Evolutionary conservation across 2,888 invertebrate genomes (phyloP).

Genomic region (Diarsia dahlii): DNA sequence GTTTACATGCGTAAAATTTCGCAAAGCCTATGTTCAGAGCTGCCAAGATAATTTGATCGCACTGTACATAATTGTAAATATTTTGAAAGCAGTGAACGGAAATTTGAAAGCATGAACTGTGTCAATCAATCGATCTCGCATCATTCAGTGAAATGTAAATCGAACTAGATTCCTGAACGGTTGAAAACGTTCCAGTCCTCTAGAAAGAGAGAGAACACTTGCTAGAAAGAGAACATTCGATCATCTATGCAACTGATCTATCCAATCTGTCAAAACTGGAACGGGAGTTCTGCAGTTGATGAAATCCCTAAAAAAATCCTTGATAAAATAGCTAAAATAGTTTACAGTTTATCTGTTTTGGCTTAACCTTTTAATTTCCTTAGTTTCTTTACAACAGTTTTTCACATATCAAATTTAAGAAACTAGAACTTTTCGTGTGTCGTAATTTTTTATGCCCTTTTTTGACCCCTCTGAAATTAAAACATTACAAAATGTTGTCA

Average conservation of each 20-base stretch:
- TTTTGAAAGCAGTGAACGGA: neutral
- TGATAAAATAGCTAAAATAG: neutral
- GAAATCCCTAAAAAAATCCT: slow-evolving; percentile 2
- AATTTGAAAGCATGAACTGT: neutral
- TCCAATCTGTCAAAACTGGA: slow-evolving; percentile 4
- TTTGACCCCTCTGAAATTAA: slow-evolving; percentile 59
- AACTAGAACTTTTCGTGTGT: slow-evolving; percentile 19
- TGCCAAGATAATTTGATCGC: too few relatives aligned
- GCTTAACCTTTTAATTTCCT: neutral
- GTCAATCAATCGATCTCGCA: neutral
- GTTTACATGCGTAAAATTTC: too few relatives aligned
- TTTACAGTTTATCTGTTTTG: neutral
- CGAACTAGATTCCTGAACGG: slow-evolving; percentile 6
- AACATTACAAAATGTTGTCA: slow-evolving; percentile 76
- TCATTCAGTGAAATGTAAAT: neutral
- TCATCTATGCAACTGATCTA: neutral
- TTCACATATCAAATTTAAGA: slow-evolving; percentile 3
- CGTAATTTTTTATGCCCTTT: slow-evolving; percentile 63
- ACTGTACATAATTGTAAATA: neutral
- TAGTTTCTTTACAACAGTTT: neutral
- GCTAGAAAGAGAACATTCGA: too few relatives aligned
- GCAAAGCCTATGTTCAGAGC: too few relatives aligned
- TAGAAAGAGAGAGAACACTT: slow-evolving; percentile 1
- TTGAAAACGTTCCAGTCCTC: slow-evolving; percentile 2
- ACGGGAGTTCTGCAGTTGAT: slow-evolving; percentile 9